A percentile compares a stretch with the other conserved stretches of the same genome.
phyloP scores from a whole-genome alignment of 2,888 invertebrate genomes.

The Bombylius discolor region DNA sequence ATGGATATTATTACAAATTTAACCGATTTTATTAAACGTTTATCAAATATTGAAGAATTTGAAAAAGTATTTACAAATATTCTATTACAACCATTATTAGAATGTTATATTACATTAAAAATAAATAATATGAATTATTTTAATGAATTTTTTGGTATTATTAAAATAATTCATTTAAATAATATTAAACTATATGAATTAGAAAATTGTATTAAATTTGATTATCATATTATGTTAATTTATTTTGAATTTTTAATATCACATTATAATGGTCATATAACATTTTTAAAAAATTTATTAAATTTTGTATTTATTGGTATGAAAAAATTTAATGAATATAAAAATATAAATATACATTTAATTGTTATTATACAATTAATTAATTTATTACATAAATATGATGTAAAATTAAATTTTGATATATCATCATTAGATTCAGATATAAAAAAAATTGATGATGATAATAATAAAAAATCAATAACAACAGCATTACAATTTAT shows the following conservation, averaged over 20 bases:
- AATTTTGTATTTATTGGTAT: slow-evolving; percentile 7
- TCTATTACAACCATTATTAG: slow-evolving; percentile 19
- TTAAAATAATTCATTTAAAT: slow-evolving; percentile 17
- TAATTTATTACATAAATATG: slow-evolving; percentile 26
- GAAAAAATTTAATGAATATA: not conserved
- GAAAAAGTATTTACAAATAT: slow-evolving; percentile 15
- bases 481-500: slow-evolving; percentile 15
- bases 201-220: slow-evolving; percentile 8
- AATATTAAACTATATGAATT: slow-evolving; percentile 8
- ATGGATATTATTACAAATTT: too few relatives aligned
- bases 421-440: not conserved
- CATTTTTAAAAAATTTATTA: slow-evolving; percentile 10
- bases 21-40: not conserved
- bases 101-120: slow-evolving; percentile 20
- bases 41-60: slow-evolving; percentile 15
- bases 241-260: slow-evolving; percentile 22
- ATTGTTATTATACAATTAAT: slow-evolving; percentile 19
- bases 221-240: slow-evolving; percentile 19
- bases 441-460: not conserved
- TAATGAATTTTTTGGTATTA: slow-evolving; percentile 24
- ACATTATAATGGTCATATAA: slow-evolving; percentile 18
- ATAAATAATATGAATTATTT: slow-evolving; percentile 20
- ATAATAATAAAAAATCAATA: not conserved
- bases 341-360: slow-evolving; percentile 13
- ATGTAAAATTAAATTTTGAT: slow-evolving; percentile 21